Conservation (phyloP, 37 sponge, comb jelly and placozoan species). For the Beroe ovata region DNA sequence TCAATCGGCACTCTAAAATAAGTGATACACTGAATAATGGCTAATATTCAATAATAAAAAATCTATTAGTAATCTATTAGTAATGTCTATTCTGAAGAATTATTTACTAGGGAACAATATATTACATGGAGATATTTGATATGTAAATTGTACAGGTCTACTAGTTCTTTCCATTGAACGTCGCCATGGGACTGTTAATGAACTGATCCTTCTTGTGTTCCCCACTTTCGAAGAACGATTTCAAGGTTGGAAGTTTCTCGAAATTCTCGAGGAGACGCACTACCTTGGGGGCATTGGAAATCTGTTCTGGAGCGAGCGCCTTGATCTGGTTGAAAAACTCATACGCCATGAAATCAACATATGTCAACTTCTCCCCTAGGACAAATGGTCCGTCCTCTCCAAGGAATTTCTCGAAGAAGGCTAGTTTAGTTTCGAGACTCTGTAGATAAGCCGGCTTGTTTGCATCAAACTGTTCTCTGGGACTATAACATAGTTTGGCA, state of each 20-base stretch:
- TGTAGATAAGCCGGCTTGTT: not conserved
- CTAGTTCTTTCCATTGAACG: not conserved
- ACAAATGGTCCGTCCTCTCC: conserved; percentile 24
- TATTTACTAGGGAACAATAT: too few species aligned
- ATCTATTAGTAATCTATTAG: too few species aligned
- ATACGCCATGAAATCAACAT: conserved; percentile 25
- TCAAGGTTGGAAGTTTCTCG: not conserved
- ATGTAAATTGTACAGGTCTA: too few species aligned
- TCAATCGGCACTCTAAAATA: too few species aligned
- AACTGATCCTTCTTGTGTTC: conserved; percentile 19
- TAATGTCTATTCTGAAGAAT: too few species aligned
- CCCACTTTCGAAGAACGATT: conserved; percentile 26
- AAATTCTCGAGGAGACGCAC: not conserved
- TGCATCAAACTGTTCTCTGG: conserved; percentile 17
- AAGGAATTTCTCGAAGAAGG: not conserved
- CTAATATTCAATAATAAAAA: too few species aligned
- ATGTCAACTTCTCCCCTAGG: not conserved
- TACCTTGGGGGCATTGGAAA: not conserved
- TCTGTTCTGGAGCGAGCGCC: not conserved
- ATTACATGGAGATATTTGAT: too few species aligned
- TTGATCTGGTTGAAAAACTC: not conserved
- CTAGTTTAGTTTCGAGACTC: not conserved
- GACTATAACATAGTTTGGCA: not conserved
- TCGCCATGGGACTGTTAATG: not conserved
- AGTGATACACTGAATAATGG: too few species aligned